Evolutionary conservation across 1,140 invertebrate genomes (phyloP).

Genomic region (roundworm (Caenorhabditis elegans)): WBcel235 BX284605.5:9754001-9754500

Average conservation of each 20-base stretch:
- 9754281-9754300: background rate
- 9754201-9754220: too few relatives aligned
- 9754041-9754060: background rate
- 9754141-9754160: background rate
- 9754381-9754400: background rate
- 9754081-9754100: background rate
- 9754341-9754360: background rate
- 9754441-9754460: background rate
- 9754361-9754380: background rate
- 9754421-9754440: background rate
- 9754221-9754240: too few relatives aligned
- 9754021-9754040: background rate
- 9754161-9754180: background rate
- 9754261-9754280: background rate
- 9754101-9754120: background rate
- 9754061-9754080: background rate
- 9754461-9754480: background rate
- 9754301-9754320: background rate
- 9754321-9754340: background rate
- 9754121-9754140: background rate
- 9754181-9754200: background rate
- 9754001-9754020: conserved; percentile 6
- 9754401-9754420: background rate
- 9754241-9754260: background rate
- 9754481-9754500: background rate